phyloP scores from a whole-genome alignment of 2,888 invertebrate species.

The Leptarthrus brevirostris region DNA sequence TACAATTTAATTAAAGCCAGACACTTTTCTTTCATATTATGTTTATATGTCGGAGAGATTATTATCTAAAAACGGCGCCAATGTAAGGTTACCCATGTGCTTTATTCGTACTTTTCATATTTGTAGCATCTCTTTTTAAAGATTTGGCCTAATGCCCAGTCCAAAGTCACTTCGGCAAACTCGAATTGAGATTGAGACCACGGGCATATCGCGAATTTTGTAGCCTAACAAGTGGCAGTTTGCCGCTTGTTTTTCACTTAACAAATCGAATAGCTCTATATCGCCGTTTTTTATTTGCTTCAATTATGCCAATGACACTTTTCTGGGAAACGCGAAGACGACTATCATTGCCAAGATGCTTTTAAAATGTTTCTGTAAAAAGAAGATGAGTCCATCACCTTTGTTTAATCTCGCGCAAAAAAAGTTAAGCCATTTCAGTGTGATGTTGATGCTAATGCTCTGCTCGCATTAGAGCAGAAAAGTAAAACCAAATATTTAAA shows the following conservation, averaged over 20 bases:
- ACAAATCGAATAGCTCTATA: background rate
- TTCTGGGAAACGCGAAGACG: too few species aligned
- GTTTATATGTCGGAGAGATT: background rate
- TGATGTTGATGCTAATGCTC: too few species aligned
- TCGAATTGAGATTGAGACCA: background rate
- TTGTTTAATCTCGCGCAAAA: too few species aligned
- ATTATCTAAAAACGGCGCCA: background rate
- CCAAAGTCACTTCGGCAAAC: background rate
- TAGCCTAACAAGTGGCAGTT: constrained; percentile 6
- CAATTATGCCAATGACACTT: too few species aligned
- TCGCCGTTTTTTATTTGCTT: too few species aligned
- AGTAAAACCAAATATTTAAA: too few species aligned
- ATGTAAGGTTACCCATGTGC: background rate
- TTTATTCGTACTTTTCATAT: background rate
- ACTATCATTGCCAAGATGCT: too few species aligned
- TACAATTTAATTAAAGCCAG: background rate
- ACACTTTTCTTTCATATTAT: background rate
- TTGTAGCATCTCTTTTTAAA: constrained; percentile 1
- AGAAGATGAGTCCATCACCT: too few species aligned
- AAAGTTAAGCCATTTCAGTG: too few species aligned
- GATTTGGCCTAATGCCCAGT: constrained; percentile 15
- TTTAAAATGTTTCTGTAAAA: too few species aligned
- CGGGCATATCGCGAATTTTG: too few species aligned
- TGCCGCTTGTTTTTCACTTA: background rate
- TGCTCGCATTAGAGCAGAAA: too few species aligned